Base-by-base conservation (phyloP, 2,888 invertebrate species). In the Ectropis crepuscularia region DNA sequence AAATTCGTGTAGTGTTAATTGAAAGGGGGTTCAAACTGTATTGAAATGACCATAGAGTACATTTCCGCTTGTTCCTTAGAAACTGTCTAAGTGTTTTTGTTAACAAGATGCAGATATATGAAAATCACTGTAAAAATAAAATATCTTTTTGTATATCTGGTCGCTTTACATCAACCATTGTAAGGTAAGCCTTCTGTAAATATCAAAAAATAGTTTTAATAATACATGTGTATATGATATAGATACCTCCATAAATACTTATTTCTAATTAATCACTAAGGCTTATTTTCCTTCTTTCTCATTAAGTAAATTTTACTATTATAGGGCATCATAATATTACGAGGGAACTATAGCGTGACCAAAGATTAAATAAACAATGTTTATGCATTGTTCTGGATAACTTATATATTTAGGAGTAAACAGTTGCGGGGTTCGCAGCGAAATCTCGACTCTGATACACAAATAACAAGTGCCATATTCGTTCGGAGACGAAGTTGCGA, bases 341-440 rank as follows among this genome's bases (percentile, higher is more conserved):
- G 48, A 55, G 50, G 54, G 16, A 59, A 62, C 47, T 59, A 53
- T 65, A 65, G 64, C 50, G 59, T 61, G 64, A 65, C 57, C 64
- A 65, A 64, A 57, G 48, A 57, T 36, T 53, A 9, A 54, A 45
- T 47, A 55, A 57, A 65, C 64, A 65, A 65, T 65, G 64, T 65
- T 61, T 49, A 65, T 79, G 80, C 90, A 91, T 79, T 90, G 91
- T 92, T 92, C 92, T 92, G 92, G 92, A 92, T 92, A 92, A 92
- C 92, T 92, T 92, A 92, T 91, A 85, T 91, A 85, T 85, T 81
- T 88, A 88, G 83, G 82, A 78, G 77, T 85, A 78, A 83, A 81
- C 74, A 75, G 75, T 75, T 71, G 73, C 74, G 61, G 64, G 47
- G 49, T 37, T 47, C 50, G 45, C 65, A 61, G 62, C 61, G 61